Evolutionary conservation across 1,140 invertebrate genomes (phyloP).

Genomic region (Eueides isabella): DNA sequence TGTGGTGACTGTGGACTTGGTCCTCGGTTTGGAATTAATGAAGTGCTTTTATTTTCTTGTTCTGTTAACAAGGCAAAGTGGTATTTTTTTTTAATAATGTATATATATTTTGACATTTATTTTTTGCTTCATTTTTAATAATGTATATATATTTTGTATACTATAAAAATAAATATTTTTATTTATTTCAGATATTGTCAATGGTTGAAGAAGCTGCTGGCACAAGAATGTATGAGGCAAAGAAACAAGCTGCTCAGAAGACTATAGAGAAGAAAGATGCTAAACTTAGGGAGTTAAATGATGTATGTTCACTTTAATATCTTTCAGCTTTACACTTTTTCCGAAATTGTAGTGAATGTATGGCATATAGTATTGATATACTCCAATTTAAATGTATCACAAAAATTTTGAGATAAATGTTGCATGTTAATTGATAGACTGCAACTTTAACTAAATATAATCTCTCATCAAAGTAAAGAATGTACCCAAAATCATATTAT

Average conservation of each 20-base stretch:
- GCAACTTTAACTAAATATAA: no score
- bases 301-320: constrained; percentile 81
- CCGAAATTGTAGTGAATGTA: no score
- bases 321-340: not conserved
- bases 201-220: constrained; percentile 99
- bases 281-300: constrained; percentile 93
- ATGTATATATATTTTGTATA: not conserved
- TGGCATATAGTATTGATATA: no score
- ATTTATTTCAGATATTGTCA: constrained; percentile 88
- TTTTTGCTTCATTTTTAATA: not conserved
- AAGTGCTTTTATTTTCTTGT: no score
- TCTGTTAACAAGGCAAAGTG: no score
- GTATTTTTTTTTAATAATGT: no score
- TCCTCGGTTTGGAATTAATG: no score
- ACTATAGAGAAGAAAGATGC: constrained; percentile 97
- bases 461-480: no score
- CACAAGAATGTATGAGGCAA: constrained; percentile 98
- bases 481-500: no score
- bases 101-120: not conserved
- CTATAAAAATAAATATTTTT: not conserved
- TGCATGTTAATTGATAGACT: no score
- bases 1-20: not conserved
- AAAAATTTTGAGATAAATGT: no score
- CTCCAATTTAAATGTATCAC: no score
- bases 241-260: constrained; percentile 93